A percentile compares a stretch with the other conserved stretches of the same genome.
phyloP scores from a whole-genome alignment of 2,113 vertebrate species.

The Alligator sinensis region DNA sequence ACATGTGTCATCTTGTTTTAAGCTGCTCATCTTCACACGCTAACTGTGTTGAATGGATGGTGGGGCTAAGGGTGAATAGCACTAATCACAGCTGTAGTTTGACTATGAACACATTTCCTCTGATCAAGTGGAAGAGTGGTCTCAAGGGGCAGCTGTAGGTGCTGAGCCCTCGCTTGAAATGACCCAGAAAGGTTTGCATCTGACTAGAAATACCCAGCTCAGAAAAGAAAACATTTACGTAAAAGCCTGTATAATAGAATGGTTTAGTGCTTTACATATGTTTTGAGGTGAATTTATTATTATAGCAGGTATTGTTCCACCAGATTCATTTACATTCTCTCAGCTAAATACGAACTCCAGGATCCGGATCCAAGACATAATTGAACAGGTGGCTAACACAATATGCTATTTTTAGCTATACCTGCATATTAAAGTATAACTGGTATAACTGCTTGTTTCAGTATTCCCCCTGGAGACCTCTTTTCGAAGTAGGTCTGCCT shows the following conservation, averaged over 20 bases:
- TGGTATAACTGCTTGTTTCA: not conserved
- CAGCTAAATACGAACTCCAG: not conserved
- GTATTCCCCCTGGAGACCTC: constrained; percentile 16
- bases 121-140: not conserved
- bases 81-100: constrained; percentile 24
- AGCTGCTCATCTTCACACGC: constrained; percentile 26
- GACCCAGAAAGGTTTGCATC: too few relatives aligned
- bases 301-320: not conserved
- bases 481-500: constrained; percentile 36
- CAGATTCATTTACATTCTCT: not conserved
- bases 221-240: not conserved
- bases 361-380: not conserved
- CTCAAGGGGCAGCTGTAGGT: not conserved
- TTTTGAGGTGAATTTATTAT: not conserved
- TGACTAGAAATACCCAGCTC: too few relatives aligned
- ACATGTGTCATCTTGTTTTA: constrained; percentile 59
- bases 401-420: not conserved
- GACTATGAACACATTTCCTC: not conserved
- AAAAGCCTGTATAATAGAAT: constrained; percentile 7
- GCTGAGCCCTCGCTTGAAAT: not conserved
- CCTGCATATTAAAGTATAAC: not conserved
- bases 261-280: not conserved
- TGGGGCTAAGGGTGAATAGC: constrained; percentile 1
- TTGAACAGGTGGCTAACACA: constrained; percentile 2
- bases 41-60: not conserved